Base-by-base conservation (phyloP, 1,140 invertebrate genomes). In the Agraylea sexmaculata region DNA sequence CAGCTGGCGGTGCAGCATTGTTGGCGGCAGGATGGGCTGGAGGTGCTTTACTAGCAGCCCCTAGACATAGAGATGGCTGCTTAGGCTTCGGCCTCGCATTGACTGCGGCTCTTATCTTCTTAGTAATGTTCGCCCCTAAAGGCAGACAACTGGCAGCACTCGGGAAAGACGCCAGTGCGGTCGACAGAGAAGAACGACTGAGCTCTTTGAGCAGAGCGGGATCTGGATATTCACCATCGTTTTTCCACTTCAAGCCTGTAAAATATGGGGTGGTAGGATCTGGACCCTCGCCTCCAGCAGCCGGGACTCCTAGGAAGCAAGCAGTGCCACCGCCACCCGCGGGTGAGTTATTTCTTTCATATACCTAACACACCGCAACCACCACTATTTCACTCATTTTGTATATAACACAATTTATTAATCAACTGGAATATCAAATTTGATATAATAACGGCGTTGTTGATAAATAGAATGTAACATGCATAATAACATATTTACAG, bases 111-210 rank as follows among this genome's bases (percentile, higher is more conserved):
- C 73, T 89, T 7, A 77, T 91, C 8, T 89, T 94, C 57, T 70
- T 91, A 31, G 75, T 89, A 8, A 92, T 94, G 87, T 95, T 94
- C 61, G 79, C 91, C 59, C 87, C 89, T 2, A 92, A 92, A 65
- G 85, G 85, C 27, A 70, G 89, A n/a, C 87, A 91, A 49, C 60
- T 93, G 53, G 86, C 87, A 0, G 88, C 87, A 6, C 75, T 92
- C 67, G 87, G 88, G 11, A 80, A 83, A 45, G 81, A 83, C 52
- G 77, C 74, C 35, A 73, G 82, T 32, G 71, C 81, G 56, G 68
- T 82, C 16, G 84, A 88, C 55, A 67, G 77, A 46, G 80, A 83
- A 37, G 78, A 82, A 51, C 71, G 78, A 37, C 74, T 80, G 37
- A 85, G 82, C 57, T 83, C 81, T 6, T 57, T 87, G 27, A 77